Evolutionary conservation across 2,113 vertebrate genomes (phyloP), one percentile per base, ranked within the genome.

Genomic region (Alethe diademata): DNA sequence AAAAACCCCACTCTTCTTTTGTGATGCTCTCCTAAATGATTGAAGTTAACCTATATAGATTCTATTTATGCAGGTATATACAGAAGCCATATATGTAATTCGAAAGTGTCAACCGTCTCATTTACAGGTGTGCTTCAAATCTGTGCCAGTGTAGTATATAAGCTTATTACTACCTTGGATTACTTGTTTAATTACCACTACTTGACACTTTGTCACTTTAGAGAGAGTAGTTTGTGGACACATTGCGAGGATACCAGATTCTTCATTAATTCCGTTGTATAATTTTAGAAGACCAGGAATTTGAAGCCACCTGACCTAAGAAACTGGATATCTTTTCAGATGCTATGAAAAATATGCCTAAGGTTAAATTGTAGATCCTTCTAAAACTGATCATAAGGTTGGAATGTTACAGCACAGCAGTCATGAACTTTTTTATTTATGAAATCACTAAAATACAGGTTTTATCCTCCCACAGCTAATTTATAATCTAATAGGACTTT

Each of bases 221-320:
- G 45, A 47, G 22, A 74, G 40, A 36, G 22, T 14, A 17, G 33
- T 26, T 76, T 47, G 9, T 61, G 19, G 38, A n/a, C 33, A 2
- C 0, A 0, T 38, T 48, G 70, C 65, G 22, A 48, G 17, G 22
- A n/a, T 2, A 31, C 12, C 4, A 74, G 4, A 14, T 6, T 43
- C 33, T 71, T 67, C 53, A 72, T 18, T 9, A 16, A 9, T 58
- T 9, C 12, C 9, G 53, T 4, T 0, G 0, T 58, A 28, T 14
- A 73, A 8, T 62, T 80, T 76, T 48, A 54, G 24, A 57, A 51
- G 17, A 43, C 3, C 9, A 29, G 22, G n/a, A 53, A 38, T 74
- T 60, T 66, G 25, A 74, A 74, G 40, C 22, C 25, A 54, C 16
- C 38, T 86, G 29, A 60, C 35, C 19, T 60, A 40, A 51, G 61